Evolutionary conservation across 23 tunicate species (phyloP).

Genomic region (Trididemnum miniatum): DNA sequence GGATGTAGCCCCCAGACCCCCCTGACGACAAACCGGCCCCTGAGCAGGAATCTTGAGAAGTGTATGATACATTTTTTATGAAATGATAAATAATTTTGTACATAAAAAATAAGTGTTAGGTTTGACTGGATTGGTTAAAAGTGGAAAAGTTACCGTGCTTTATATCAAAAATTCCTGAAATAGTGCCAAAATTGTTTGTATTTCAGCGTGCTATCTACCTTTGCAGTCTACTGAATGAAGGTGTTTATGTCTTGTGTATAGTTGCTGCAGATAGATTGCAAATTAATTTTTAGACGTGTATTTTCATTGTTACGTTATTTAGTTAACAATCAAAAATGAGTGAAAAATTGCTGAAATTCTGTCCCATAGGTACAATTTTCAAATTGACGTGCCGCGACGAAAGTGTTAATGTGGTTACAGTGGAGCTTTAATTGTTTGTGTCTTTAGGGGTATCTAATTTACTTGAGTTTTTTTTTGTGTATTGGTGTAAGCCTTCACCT

Average conservation of each 20-base stretch:
- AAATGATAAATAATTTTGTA: constrained; percentile 12
- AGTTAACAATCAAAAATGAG: constrained; percentile 16
- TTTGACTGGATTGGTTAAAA: constrained; percentile 10
- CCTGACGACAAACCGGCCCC: constrained; percentile 25
- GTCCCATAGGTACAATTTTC: constrained; percentile 2
- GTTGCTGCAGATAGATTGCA: constrained; percentile 17
- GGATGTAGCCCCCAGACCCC: no score
- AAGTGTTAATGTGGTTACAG: constrained; percentile 9
- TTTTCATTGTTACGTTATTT: constrained; percentile 15
- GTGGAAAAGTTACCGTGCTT: constrained; percentile 12
- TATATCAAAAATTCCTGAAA: constrained; percentile 16
- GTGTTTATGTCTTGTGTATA: constrained; percentile 23
- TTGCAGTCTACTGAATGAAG: constrained; percentile 13
- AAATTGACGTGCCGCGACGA: constrained; percentile 18
- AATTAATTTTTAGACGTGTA: constrained; percentile 19
- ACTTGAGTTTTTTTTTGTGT: no score
- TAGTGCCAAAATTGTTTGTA: constrained; percentile 10
- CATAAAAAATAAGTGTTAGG: constrained; percentile 9
- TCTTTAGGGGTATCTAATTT: no score
- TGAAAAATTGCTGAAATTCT: constrained; percentile 20
- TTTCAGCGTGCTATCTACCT: constrained; percentile 16
- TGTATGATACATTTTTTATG: constrained; percentile 11
- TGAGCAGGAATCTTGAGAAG: constrained; percentile 17
- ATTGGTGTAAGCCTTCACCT: no score
- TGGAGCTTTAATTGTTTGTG: no score